Percentiles rank a stretch among this genome's conserved stretches.
phyloP scores from a whole-genome alignment of 2,888 invertebrate species.

The Alsophila aescularia region DNA sequence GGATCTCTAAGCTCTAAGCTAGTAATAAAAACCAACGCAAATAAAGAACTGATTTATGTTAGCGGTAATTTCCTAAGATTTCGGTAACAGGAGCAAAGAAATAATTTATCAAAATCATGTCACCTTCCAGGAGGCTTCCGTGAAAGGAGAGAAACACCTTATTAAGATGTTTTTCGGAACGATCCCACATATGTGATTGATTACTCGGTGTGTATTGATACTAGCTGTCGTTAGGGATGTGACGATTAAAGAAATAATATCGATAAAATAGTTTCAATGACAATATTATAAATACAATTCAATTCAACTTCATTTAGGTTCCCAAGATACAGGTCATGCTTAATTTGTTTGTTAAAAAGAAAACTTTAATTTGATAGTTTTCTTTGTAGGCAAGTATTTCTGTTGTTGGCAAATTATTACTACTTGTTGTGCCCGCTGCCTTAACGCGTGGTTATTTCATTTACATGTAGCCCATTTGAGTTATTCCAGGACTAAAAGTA shows the following conservation, averaged over 20 bases:
- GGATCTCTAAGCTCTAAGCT: not conserved
- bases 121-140: constrained; percentile 23
- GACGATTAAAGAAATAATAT: constrained; percentile 1
- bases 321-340: too few relatives aligned
- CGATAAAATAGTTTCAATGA: not conserved
- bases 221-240: constrained; percentile 7
- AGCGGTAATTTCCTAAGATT: constrained; percentile 16
- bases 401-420: too few relatives aligned
- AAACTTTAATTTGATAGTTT: too few relatives aligned
- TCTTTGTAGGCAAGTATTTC: too few relatives aligned
- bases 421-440: too few relatives aligned
- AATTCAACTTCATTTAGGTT: too few relatives aligned
- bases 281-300: too few relatives aligned
- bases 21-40: not conserved
- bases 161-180: constrained; percentile 33
- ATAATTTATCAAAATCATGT: constrained; percentile 42
- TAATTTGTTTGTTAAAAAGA: too few relatives aligned
- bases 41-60: constrained; percentile 15
- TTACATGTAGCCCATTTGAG: too few relatives aligned
- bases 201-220: constrained; percentile 17
- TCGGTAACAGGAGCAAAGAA: constrained; percentile 14
- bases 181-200: constrained; percentile 19
- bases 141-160: constrained; percentile 35
- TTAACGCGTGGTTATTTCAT: too few relatives aligned
- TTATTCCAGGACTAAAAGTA: too few relatives aligned